phyloP scores from a whole-genome alignment of 2,797 vertebrate species.

The Hydrocynus forskahlii region DNA sequence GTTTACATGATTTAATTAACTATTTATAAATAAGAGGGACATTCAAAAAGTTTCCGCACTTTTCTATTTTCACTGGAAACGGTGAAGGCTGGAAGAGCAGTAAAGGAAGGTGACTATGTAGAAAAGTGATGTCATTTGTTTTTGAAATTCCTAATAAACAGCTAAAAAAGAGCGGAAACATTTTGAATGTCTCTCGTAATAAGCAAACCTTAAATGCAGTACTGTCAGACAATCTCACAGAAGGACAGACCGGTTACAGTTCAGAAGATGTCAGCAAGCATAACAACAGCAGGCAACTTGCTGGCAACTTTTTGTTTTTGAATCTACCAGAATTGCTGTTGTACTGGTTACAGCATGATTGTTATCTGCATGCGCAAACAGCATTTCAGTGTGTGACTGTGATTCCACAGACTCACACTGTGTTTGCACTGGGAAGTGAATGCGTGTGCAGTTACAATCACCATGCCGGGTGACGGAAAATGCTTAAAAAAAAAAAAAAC shows the following conservation, averaged over 20 bases:
- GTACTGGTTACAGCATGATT: not conserved
- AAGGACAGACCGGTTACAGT: not conserved
- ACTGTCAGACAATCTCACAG: not conserved
- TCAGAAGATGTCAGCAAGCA: not conserved
- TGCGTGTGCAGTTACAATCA: constrained; percentile 3
- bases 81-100: too few species aligned
- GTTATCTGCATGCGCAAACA: not conserved
- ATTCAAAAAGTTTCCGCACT: too few species aligned
- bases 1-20: not conserved
- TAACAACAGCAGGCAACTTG: not conserved
- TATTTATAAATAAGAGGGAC: not conserved
- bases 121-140: too few species aligned
- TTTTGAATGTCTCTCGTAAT: too few species aligned
- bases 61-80: too few species aligned
- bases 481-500: not conserved
- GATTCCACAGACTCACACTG: constrained; percentile 22
- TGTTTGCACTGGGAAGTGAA: not conserved
- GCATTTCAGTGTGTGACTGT: not conserved
- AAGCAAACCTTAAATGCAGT: not conserved
- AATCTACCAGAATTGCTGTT: not conserved
- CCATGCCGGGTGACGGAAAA: not conserved
- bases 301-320: not conserved
- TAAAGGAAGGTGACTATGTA: too few species aligned
- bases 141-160: too few species aligned
- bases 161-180: too few species aligned